Conservation (phyloP, 2,797 vertebrate genomes). For the Stomatorhinus walkeri region DNA sequence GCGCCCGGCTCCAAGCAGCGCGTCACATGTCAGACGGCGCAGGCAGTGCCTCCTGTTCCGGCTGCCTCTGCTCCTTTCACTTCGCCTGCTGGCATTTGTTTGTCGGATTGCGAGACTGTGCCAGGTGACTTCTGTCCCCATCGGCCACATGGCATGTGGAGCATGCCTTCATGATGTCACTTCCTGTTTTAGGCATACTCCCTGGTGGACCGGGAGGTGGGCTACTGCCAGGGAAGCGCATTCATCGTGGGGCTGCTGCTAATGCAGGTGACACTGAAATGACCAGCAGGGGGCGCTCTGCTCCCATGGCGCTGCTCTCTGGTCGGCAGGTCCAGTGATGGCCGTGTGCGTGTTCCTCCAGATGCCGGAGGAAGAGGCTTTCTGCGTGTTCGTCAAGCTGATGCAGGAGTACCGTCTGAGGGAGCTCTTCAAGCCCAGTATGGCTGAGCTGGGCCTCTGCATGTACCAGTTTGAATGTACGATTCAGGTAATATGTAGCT, state of each 20-base stretch:
- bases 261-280: slow-evolving; percentile 80
- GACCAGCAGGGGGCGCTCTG: background rate
- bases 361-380: slow-evolving; percentile 99
- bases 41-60: background rate
- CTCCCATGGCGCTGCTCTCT: background rate
- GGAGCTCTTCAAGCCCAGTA: slow-evolving; percentile 97
- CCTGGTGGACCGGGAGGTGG: slow-evolving; percentile 94
- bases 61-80: background rate
- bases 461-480: slow-evolving; percentile 99
- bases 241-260: slow-evolving; percentile 96
- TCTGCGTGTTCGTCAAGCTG: slow-evolving; percentile 97
- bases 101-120: background rate
- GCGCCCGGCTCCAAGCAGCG: no score
- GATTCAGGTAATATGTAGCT: slow-evolving; percentile 77
- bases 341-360: slow-evolving; percentile 41
- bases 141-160: background rate
- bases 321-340: background rate
- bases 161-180: background rate
- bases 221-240: slow-evolving; percentile 97
- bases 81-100: background rate
- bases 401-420: slow-evolving; percentile 98
- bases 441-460: slow-evolving; percentile 98
- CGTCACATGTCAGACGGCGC: background rate
- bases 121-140: background rate
- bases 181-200: slow-evolving; percentile 80